These are phyloP conservation scores for Porites lobata DNA, from an alignment of 92 coral and sea anemone species.

Conservation along the genomic window DNA sequence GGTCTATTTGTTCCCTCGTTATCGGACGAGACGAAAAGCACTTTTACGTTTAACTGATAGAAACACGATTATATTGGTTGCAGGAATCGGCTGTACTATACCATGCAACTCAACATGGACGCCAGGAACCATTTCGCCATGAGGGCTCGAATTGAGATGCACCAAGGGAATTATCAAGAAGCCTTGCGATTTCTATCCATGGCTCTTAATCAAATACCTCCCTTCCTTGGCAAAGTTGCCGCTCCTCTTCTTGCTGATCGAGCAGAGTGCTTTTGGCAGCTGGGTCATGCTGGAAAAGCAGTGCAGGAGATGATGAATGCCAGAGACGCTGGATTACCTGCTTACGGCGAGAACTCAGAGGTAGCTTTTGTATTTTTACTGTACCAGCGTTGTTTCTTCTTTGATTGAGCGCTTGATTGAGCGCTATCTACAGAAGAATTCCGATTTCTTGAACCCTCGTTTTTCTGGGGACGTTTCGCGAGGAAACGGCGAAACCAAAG, in stretches of 20 bases:
- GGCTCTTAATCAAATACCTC: constrained; percentile 24
- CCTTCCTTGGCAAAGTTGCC: constrained; percentile 2
- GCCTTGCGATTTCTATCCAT: constrained; percentile 37
- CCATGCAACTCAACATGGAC: constrained; percentile 1
- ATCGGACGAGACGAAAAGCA: too few species aligned
- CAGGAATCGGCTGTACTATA: not conserved
- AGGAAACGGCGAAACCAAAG: too few species aligned
- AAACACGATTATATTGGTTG: too few species aligned
- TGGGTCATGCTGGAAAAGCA: not conserved
- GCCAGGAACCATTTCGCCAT: not conserved
- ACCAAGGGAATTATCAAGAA: constrained; percentile 18
- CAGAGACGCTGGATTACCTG: not conserved
- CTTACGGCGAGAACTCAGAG: not conserved
- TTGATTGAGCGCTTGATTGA: not conserved
- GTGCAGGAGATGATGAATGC: constrained; percentile 22
- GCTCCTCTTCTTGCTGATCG: constrained; percentile 29
- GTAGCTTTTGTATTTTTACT: not conserved
- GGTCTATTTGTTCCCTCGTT: too few species aligned
- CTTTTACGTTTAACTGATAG: too few species aligned
- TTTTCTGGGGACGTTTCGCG: too few species aligned
- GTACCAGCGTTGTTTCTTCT: too few species aligned
- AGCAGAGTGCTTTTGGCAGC: constrained; percentile 62
- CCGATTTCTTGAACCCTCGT: too few species aligned
- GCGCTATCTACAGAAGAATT: not conserved
- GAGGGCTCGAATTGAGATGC: constrained; percentile 35